Conservation (phyloP, 2,888 invertebrate genomes). For the Pachydiplax longipennis region DNA sequence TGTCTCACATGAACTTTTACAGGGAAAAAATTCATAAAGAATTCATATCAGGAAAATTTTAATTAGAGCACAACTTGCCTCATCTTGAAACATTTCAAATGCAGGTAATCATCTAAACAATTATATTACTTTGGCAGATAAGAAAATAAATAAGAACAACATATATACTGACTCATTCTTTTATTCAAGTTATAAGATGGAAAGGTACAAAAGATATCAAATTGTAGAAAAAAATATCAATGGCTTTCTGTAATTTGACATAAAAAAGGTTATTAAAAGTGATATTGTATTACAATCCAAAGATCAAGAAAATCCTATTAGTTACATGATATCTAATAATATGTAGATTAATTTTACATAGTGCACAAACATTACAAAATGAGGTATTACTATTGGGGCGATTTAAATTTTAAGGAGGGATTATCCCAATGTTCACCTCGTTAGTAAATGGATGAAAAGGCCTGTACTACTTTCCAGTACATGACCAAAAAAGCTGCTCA, state of each 20-base stretch:
- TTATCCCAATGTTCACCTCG: neutral
- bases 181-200: neutral
- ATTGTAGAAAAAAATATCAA: constrained; percentile 26
- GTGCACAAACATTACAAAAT: neutral
- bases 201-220: constrained; percentile 32
- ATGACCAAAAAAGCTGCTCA: neutral
- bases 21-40: too few relatives aligned
- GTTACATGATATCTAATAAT: neutral
- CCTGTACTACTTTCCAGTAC: neutral
- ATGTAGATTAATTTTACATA: neutral
- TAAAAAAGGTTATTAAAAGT: neutral
- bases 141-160: neutral
- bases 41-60: too few relatives aligned
- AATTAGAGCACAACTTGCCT: too few relatives aligned
- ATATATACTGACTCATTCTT: neutral
- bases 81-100: too few relatives aligned
- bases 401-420: neutral
- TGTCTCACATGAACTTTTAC: too few relatives aligned
- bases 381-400: neutral
- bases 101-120: too few relatives aligned
- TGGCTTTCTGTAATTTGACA: neutral
- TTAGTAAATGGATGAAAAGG: neutral
- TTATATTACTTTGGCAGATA: too few relatives aligned
- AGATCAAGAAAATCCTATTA: neutral
- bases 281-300: neutral